Percentiles rank a stretch among this genome's conserved stretches.
These are phyloP conservation scores for Acronicta leporina DNA, from an alignment of 2,888 invertebrate species.

Conservation along the genomic window DNA sequence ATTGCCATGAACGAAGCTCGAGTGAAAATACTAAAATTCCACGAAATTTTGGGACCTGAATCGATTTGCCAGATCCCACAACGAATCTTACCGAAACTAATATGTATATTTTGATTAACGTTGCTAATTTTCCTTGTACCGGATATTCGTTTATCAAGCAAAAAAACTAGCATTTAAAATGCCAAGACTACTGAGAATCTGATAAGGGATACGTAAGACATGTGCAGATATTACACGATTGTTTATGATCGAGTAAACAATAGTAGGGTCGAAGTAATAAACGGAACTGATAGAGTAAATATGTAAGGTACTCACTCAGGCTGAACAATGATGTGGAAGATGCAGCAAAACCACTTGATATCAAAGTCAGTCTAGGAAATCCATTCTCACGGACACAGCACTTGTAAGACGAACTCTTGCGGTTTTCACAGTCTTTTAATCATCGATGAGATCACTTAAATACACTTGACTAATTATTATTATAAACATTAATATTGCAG, in stretches of 20 bases:
- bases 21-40: slow-evolving; percentile 28
- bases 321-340: slow-evolving; percentile 69
- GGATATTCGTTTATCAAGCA: slow-evolving; percentile 31
- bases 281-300: slow-evolving; percentile 64
- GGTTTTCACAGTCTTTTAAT: slow-evolving; percentile 57
- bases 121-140: slow-evolving; percentile 24
- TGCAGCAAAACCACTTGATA: slow-evolving; percentile 70
- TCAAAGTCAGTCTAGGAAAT: slow-evolving; percentile 76
- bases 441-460: slow-evolving; percentile 53
- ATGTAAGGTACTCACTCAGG: slow-evolving; percentile 65
- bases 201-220: slow-evolving; percentile 51
- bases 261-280: slow-evolving; percentile 38
- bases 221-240: slow-evolving; percentile 24
- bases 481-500: slow-evolving; percentile 73
- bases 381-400: slow-evolving; percentile 80
- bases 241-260: slow-evolving; percentile 57
- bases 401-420: slow-evolving; percentile 69
- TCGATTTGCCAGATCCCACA: slow-evolving; percentile 38
- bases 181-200: slow-evolving; percentile 36
- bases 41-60: slow-evolving; percentile 22
- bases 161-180: slow-evolving; percentile 27
- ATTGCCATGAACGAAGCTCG: slow-evolving; percentile 15
- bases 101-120: slow-evolving; percentile 21
- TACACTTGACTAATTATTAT: slow-evolving; percentile 41
- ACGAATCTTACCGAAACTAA: slow-evolving; percentile 35